These are phyloP conservation scores for Notodonta ziczac DNA, from an alignment of 2,888 invertebrate genomes.

Conservation along the genomic window DNA sequence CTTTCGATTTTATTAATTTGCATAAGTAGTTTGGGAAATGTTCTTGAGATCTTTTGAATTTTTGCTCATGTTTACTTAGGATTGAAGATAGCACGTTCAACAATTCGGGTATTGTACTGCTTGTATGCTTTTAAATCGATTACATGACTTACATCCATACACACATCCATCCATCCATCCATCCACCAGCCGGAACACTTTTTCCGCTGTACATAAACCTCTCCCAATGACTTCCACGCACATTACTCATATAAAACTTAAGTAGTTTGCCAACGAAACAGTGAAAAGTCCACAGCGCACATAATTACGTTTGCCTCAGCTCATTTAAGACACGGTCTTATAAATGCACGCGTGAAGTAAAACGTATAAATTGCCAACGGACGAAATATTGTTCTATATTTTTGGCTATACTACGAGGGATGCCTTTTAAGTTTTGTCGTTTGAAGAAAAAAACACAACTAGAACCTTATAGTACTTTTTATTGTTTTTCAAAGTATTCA, in stretches of 20 bases:
- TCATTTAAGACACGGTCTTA: constrained; percentile 43
- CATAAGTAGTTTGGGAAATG: neutral
- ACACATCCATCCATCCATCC: no score
- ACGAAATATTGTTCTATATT: constrained; percentile 9
- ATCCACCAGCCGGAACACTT: no score
- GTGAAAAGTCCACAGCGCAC: constrained; percentile 40
- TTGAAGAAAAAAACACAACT: no score
- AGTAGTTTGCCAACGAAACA: constrained; percentile 47
- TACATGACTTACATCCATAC: neutral
- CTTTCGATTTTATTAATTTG: neutral
- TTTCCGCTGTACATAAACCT: no score
- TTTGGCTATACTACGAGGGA: no score
- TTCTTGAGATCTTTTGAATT: neutral
- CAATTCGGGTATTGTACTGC: no score
- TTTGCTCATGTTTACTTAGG: no score
- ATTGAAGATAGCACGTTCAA: no score
- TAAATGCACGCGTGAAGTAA: constrained; percentile 35
- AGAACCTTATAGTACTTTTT: no score
- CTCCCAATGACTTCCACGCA: neutral
- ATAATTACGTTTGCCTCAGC: constrained; percentile 56
- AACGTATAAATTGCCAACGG: constrained; percentile 22
- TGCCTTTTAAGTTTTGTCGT: no score
- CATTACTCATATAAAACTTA: constrained; percentile 22
- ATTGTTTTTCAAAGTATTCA: no score
- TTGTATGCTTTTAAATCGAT: neutral